Conservation (phyloP, 1,140 invertebrate species). For the Nixonia krombeini region DNA sequence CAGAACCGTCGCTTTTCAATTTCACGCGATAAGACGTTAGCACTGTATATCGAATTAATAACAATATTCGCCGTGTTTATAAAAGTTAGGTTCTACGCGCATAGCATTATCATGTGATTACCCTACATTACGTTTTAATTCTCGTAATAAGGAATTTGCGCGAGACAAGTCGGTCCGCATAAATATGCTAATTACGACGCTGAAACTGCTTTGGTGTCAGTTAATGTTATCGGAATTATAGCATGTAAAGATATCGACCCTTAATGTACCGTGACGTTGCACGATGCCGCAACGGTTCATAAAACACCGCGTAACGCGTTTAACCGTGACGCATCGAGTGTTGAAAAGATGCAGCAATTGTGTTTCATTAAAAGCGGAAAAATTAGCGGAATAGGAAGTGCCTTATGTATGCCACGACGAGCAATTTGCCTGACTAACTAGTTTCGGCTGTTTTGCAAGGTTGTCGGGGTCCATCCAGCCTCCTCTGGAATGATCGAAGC, state of each 20-base stretch:
- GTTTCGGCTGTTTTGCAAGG: constrained; percentile 50
- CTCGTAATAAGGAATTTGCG: not conserved
- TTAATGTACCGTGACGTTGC: constrained; percentile 1
- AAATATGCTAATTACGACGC: constrained; percentile 2
- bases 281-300: constrained; percentile 1
- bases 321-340: not conserved
- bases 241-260: constrained; percentile 2
- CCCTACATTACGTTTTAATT: not conserved
- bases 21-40: too few species aligned
- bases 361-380: not conserved
- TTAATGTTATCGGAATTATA: constrained; percentile 7
- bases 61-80: too few species aligned
- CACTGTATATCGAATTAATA: too few species aligned
- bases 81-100: too few species aligned
- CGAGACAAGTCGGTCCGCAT: not conserved
- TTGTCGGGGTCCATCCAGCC: constrained; percentile 66
- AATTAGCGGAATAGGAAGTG: too few species aligned
- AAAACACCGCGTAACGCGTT: constrained; percentile 2
- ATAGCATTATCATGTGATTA: not conserved
- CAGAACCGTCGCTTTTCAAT: too few species aligned
- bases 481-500: constrained; percentile 71
- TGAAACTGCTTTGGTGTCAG: not conserved
- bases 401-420: too few species aligned
- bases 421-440: too few species aligned
- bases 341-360: not conserved